These are phyloP conservation scores for Etia nguti DNA, from an alignment of 2,113 vertebrate genomes.

Conservation along the genomic window DNA sequence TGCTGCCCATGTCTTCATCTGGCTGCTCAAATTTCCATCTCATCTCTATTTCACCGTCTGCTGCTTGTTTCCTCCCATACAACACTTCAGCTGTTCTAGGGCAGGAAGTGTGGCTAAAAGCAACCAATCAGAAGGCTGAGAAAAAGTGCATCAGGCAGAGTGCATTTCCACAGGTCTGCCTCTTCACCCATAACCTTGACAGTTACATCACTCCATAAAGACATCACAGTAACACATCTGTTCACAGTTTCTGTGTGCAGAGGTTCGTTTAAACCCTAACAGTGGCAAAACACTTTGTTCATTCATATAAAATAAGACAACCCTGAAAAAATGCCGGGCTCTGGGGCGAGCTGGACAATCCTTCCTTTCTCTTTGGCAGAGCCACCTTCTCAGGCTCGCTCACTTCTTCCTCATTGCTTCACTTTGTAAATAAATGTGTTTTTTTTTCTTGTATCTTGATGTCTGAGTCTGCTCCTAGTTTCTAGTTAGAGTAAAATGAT, in stretches of 20 bases:
- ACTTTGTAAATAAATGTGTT: background rate
- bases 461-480: background rate
- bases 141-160: background rate
- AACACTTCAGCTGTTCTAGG: background rate
- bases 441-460: background rate
- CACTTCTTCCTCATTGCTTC: background rate
- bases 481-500: background rate
- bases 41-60: background rate
- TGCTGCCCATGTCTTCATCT: background rate
- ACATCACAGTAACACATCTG: accelerated
- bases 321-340: background rate
- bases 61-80: accelerated
- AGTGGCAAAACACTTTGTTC: background rate
- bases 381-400: background rate
- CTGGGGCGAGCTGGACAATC: accelerated
- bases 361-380: background rate
- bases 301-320: background rate
- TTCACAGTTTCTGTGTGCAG: background rate
- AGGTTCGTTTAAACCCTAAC: background rate
- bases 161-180: background rate
- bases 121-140: background rate
- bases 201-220: accelerated
- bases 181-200: background rate
- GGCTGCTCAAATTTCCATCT: background rate
- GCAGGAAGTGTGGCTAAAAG: background rate